phyloP scores from a whole-genome alignment of 2,797 vertebrate genomes.

The Liparis tanakae region DNA sequence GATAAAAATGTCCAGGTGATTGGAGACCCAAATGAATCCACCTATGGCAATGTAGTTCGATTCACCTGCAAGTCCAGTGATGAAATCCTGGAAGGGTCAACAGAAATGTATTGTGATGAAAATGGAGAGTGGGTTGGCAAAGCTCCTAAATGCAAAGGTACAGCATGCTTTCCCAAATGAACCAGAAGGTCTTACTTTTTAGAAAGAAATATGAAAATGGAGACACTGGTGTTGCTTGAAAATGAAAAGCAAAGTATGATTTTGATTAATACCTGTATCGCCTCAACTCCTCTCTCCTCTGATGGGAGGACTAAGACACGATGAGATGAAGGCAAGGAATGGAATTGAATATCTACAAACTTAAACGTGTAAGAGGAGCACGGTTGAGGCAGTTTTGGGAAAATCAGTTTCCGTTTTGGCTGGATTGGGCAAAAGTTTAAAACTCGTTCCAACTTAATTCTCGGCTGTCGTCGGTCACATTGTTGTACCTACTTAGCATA shows the following conservation, averaged over 20 bases:
- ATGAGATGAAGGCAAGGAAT: not conserved
- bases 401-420: not conserved
- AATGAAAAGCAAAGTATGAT: no score
- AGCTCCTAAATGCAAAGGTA: constrained; percentile 73
- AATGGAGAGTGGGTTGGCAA: constrained; percentile 55
- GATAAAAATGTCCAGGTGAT: constrained; percentile 27
- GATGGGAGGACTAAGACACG: not conserved
- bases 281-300: no score
- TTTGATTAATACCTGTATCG: no score
- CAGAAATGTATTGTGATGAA: constrained; percentile 71
- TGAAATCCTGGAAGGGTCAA: not conserved
- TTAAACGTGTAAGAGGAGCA: not conserved
- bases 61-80: constrained; percentile 63
- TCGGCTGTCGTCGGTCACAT: no score
- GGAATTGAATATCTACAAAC: not conserved
- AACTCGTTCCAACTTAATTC: not conserved
- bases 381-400: no score
- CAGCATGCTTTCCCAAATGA: not conserved
- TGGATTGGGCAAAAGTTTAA: not conserved
- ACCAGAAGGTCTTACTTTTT: not conserved
- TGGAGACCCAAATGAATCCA: constrained; percentile 68
- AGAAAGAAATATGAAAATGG: not conserved
- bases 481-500: not conserved
- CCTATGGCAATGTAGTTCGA: constrained; percentile 68
- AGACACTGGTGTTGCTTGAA: not conserved